These are phyloP conservation scores for Alcedo atthis DNA, from an alignment of 2,797 vertebrate species.

Conservation along the genomic window DNA sequence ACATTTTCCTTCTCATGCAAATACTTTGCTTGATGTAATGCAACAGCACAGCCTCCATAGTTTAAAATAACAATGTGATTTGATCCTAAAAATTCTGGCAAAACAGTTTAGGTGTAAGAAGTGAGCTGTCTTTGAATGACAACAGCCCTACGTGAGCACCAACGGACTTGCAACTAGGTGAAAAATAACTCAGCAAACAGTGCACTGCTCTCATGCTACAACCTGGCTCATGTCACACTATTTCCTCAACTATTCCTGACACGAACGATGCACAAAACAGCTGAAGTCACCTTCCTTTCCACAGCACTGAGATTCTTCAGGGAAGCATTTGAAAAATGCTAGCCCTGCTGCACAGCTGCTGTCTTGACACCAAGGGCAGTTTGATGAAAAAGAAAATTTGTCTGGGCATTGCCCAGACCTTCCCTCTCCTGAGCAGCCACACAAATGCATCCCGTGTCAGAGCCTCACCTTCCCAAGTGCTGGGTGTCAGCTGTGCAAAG, in stretches of 20 bases:
- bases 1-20: not conserved
- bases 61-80: not conserved
- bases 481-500: not conserved
- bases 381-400: not conserved
- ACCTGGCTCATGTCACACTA: not conserved
- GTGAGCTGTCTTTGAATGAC: not conserved
- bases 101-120: not conserved
- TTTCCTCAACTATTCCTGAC: not conserved
- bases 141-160: not conserved
- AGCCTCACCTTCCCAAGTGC: not conserved
- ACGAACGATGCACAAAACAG: not conserved
- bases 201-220: not conserved
- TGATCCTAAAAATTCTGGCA: not conserved
- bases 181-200: not conserved
- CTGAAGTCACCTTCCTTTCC: not conserved
- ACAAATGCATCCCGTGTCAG: not conserved
- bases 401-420: not conserved
- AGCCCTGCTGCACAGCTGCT: not conserved
- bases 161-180: not conserved
- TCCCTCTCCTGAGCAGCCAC: not conserved
- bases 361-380: not conserved
- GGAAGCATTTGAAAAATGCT: not conserved
- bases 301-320: not conserved
- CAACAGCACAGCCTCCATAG: too few relatives aligned
- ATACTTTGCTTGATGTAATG: not conserved